Base-by-base conservation (phyloP, 2,113 vertebrate species). In the Eira barbara region DNA sequence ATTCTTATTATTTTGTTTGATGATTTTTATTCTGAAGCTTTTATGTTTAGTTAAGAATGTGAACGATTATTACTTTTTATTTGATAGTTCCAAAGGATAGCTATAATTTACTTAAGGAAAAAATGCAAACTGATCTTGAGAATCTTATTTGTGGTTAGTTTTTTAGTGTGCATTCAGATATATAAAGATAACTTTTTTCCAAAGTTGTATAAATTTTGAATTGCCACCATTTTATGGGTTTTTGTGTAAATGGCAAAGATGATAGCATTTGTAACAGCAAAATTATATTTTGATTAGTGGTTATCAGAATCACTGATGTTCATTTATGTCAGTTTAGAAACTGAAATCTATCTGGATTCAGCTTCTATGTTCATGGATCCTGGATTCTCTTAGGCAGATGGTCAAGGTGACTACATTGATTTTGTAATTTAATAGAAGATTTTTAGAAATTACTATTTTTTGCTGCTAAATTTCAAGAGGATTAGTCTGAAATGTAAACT, bases 21-120 rank as follows among this genome's bases (percentile, higher is more conserved):
- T 90, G n/a, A 49, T 59, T 97, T 97, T 93, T 49, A 73, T 82
- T 92, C 65, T 81, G 31, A 91, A 89, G 45, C 31, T 27, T 78
- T 98, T 94, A 79, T 39, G 55, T 94, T 96, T 95, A 80, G 27
- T 79, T 96, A 73, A 97, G 42, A 92, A 71, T 55, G 65, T 76
- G 25, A 93, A 80, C 1, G 8, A 57, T 29, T 95, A 78, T 89
- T 95, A 59, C 34, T 95, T 95, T 93, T 6, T 57, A 95, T 94
- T 96, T 94, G 34, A 57, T 95, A 47, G n/a, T 90, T 7, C 52
- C 59, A 39, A 85, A 94, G 55, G 34, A 69, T 57, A 83, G 39
- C 47, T 89, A 47, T 79, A 73, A 83, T 89, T 78, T 78, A 74
- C 69, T 65, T 96, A n/a, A 20, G 65, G 29, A 47, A 34, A 91